phyloP scores from a whole-genome alignment of 2,113 vertebrate genomes.

The Hassar affinis region DNA sequence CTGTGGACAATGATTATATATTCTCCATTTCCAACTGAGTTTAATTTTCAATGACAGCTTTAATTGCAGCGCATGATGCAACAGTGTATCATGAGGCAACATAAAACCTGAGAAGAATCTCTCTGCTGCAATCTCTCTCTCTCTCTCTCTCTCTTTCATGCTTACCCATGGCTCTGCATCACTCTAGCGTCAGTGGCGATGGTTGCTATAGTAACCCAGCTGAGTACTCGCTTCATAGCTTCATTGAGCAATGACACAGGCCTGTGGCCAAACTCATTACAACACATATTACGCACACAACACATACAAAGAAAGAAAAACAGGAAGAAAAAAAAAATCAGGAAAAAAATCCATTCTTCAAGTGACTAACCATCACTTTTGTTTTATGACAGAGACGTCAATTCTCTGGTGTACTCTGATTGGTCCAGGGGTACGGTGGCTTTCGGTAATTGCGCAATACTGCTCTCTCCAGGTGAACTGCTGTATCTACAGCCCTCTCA shows the following conservation, averaged over 20 bases:
- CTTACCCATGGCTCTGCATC: constrained; percentile 47
- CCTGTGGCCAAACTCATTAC: constrained; percentile 38
- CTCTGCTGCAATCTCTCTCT: neutral
- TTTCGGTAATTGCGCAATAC: constrained; percentile 4
- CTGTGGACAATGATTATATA: neutral
- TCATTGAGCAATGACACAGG: constrained; percentile 47
- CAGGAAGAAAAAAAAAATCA: constrained; percentile 17
- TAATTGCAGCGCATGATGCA: neutral
- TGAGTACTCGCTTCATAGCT: constrained; percentile 53
- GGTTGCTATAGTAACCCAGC: constrained; percentile 64
- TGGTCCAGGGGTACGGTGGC: neutral
- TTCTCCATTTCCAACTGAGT: neutral
- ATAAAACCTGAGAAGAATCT: neutral
- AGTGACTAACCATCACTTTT: constrained; percentile 5
- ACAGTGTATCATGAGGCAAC: neutral
- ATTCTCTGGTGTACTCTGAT: neutral
- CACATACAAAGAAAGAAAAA: neutral
- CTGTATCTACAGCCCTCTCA: neutral
- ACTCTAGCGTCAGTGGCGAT: constrained; percentile 51
- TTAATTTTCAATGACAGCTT: neutral
- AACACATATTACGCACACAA: neutral
- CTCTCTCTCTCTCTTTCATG: constrained; percentile 6
- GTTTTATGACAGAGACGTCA: neutral
- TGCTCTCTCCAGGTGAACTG: constrained; percentile 47
- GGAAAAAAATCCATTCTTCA: neutral